Evolutionary conservation across 1,140 invertebrate species (phyloP), one percentile per base, ranked within the genome.

Genomic region (Neodiprion fabricii): DNA sequence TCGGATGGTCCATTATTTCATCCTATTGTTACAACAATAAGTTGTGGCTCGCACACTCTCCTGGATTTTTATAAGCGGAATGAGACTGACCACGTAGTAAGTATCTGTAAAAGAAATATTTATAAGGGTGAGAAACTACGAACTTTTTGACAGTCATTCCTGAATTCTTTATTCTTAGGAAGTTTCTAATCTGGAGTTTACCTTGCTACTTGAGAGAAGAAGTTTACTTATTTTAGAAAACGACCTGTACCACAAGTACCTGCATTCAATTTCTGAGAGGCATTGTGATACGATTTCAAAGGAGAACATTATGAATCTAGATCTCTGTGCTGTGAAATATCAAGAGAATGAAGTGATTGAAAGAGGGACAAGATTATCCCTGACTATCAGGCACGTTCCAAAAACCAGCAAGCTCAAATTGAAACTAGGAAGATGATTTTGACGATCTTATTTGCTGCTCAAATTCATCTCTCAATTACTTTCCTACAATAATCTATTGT

Each of bases 321-420:
- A 90, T 75, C 84, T 91, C 77, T 94, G 92, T 84, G 89, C 87
- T 73, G 78, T 81, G 67, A 86, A 85, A 70, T 93, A 91, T 85
- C 82, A 81, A 21, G 85, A 90, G 70, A 91, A 90, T 66, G 84
- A 91, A 75, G 86, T 84, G 71, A 78, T 97, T 48, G 80, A 89
- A 71, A 90, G 97, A 71, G 86, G 89, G 1, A 95, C 92, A 14
- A 91, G 97, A 83, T 88, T 99, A 76, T 99, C 97, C 8, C 87
- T 99, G 49, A 99, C 98, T 61, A 98, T 99, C 76, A 91, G 97
- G 85, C 93, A 97, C 91, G 97, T 98, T 9, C 96, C 96, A 73
- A 97, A 96, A 90, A 94, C 95, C 71, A 91, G 92, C 79, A 97
- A 95, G 91, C 90, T 94, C 84, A 94, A 91, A 88, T 87, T 95